Base-by-base conservation (phyloP, 30 jellyfish, hydroid and myxozoan genomes). In the Turritopsis rubra region DNA sequence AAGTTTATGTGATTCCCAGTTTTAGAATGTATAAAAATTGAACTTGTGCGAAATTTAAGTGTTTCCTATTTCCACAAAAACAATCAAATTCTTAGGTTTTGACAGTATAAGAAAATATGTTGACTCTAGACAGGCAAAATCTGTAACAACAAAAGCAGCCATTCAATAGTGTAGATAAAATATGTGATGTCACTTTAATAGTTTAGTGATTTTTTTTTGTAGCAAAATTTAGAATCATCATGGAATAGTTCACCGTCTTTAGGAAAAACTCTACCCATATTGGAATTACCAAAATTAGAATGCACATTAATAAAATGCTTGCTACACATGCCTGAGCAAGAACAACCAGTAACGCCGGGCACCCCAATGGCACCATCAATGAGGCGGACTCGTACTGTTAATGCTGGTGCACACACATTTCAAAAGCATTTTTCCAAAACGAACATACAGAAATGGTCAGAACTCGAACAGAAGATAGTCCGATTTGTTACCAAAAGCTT, bases 401-500 rank as follows among this genome's bases (percentile, higher is more conserved):
- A 79, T 0, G 97, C 97, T 71, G 97, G 97, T 21, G 86, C 83
- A 24, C 84, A 88, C 85, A 79, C 90, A 54, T 91, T 91, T 85
- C 83, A 89, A 70, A 85, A 85, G 65, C 83, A 87, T 75, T 87
- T 83, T 80, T 81, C 86, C 75, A 91, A 86, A 54, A 68, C 70
- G 53, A 84, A 79, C 76, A 71, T 86, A 81, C 82, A 91, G 84
- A 85, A 91, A 29, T 91, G 97, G 97, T 82, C 97, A 0, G 84
- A 72, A 18, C 84, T 85, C 54, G 97, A 91, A 71, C 79, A 79
- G 80, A 54, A 52, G 30, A 79, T 85, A 16, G 94, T 91, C 30
- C 88, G 80, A 66, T 73, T 65, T 26, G 94, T 91, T 16, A 91
- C 93, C 8, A 96, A 96, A 18, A 71, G 86, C 23, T 71, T 83